Conservation (phyloP, 2,113 vertebrate species). For the Eptesicus fuscus region DNA sequence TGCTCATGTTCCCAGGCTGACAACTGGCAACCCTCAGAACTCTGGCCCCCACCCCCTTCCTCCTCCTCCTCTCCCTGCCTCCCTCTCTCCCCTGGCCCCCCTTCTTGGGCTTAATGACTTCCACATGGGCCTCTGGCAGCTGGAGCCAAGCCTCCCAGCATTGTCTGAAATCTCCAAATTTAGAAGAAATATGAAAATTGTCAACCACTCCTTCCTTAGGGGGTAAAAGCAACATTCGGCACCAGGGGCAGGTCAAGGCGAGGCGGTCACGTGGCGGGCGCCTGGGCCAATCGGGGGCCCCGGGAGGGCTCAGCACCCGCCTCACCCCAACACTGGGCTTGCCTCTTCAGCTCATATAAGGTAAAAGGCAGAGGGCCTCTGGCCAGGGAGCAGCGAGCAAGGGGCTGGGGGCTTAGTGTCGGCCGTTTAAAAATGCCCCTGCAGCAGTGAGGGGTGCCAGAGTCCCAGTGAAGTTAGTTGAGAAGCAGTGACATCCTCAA, state of each 20-base stretch:
- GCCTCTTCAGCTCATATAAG: conserved; percentile 93
- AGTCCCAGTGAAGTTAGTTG: conserved; percentile 32
- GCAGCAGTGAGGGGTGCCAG: conserved; percentile 51
- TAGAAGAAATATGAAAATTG: conserved; percentile 99
- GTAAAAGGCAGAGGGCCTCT: conserved; percentile 87
- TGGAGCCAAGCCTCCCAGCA: conserved; percentile 87
- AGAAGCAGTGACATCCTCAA: conserved; percentile 59
- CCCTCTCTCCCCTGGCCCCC: conserved; percentile 64
- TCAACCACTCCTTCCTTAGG: conserved; percentile 90
- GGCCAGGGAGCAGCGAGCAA: conserved; percentile 78
- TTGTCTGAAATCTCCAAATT: conserved; percentile 97
- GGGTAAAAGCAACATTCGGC: conserved; percentile 86
- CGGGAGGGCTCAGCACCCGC: conserved; percentile 80
- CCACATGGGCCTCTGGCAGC: conserved; percentile 89
- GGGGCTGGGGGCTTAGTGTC: conserved; percentile 72
- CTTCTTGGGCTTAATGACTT: conserved; percentile 88
- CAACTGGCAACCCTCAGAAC: conserved; percentile 74
- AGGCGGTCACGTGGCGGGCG: conserved; percentile 78
- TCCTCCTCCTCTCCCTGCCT: conserved; percentile 63
- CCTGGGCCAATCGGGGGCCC: conserved; percentile 85
- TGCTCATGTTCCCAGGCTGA: conserved; percentile 85
- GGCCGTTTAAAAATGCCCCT: conserved; percentile 75
- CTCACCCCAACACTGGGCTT: conserved; percentile 75
- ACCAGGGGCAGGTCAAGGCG: conserved; percentile 85
- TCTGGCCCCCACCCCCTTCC: conserved; percentile 62